Conservation (phyloP, 2,797 vertebrate genomes). For the Peromyscus aztecus region DNA sequence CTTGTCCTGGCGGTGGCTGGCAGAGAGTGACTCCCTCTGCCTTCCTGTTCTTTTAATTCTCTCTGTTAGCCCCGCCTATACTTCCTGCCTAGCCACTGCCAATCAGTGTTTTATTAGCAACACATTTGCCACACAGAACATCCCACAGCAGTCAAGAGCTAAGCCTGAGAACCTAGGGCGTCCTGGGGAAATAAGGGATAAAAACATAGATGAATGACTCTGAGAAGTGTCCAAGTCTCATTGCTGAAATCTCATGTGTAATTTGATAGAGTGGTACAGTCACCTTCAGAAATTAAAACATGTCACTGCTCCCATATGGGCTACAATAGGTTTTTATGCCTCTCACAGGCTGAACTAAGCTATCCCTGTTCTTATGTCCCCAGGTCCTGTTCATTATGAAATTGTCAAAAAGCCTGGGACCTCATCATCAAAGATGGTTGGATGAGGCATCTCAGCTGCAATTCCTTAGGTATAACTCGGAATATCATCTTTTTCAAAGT, state of each 20-base stretch:
- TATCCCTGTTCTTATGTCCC: too few species aligned
- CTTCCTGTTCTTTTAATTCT: too few species aligned
- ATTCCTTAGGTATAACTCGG: neutral
- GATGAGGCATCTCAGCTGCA: neutral
- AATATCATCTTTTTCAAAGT: neutral
- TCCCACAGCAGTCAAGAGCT: too few species aligned
- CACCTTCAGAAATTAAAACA: neutral
- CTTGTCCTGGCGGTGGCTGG: too few species aligned
- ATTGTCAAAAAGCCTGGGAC: neutral
- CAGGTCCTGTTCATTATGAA: neutral
- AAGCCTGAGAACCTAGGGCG: neutral
- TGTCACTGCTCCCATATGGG: neutral
- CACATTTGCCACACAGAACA: too few species aligned
- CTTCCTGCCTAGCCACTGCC: too few species aligned
- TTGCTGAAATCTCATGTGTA: neutral
- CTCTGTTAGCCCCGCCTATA: too few species aligned
- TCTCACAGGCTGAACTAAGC: neutral
- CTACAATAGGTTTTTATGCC: neutral
- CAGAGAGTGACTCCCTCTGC: too few species aligned
- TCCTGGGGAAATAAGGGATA: neutral
- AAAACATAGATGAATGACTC: neutral
- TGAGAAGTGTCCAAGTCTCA: neutral
- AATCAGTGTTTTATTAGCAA: too few species aligned
- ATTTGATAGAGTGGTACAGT: neutral
- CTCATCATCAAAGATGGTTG: neutral